Base-by-base conservation (phyloP, 2,797 vertebrate species). In the Crenichthys baileyi region DNA sequence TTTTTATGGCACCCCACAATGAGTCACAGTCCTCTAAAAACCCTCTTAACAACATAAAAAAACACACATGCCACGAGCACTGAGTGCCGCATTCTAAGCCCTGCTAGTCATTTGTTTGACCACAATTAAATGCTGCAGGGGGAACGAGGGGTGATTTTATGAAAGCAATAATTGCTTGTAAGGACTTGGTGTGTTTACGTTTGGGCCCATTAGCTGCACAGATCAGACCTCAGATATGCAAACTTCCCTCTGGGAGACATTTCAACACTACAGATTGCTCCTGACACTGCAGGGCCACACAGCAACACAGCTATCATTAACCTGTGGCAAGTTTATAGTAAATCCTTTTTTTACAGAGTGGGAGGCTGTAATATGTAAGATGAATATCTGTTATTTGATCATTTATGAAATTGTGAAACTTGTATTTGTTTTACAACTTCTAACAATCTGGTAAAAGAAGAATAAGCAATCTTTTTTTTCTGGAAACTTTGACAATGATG, bases 171-270 rank as follows among this genome's bases (percentile, higher is more conserved):
- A 96, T 95, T 95, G 95, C 94, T 95, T 94, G 93, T 94, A 94
- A 95, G 94, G 90, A 92, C 93, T 93, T 77, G 81, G 91, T 85
- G 90, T 95, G 94, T 95, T 96, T 96, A 96, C 81, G 90, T 95
- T 94, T 89, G 92, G 93, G 92, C 91, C 94, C 94, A 95, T 95
- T 95, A 95, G 93, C 94, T 91, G 88, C 88, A 90, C 88, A 95
- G 94, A 96, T 96, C 94, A 95, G 92, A 93, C 88, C 92, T 94
- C 93, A 94, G 94, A 96, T 95, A 95, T 95, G 94, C 94, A 95
- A 93, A 94, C 92, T 90, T 94, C 91, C 92, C 93, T 91, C 91
- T 91, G 91, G 92, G 91, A 91, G 90, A 90, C 90, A 89, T 94
- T 95, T 95, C 94, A 92, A 95, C 94, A 94, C 92, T 93, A 91